Percentiles rank a stretch among this genome's conserved stretches.
Evolutionary conservation across 2,888 invertebrate species (phyloP).

Genomic region (Lycia hirtaria): DNA sequence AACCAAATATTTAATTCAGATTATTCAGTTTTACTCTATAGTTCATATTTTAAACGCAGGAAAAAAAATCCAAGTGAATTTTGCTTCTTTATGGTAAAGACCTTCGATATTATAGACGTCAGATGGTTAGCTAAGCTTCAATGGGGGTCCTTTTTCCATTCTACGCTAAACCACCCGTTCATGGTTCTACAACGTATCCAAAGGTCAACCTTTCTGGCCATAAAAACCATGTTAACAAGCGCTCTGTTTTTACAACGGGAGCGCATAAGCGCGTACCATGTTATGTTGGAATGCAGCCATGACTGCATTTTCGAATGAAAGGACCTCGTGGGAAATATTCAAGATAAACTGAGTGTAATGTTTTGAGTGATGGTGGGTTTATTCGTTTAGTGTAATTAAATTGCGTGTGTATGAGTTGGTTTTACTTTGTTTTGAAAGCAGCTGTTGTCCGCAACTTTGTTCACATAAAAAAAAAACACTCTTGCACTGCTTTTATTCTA

Average conservation of each 20-base stretch:
- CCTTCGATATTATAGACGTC: slow-evolving; percentile 34
- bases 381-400: slow-evolving; percentile 1
- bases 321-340: slow-evolving; percentile 50
- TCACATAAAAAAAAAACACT: too few relatives aligned
- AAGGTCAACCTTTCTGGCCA: not conserved
- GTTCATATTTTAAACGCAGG: too few relatives aligned
- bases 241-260: not conserved
- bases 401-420: not conserved
- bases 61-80: slow-evolving; percentile 23
- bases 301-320: slow-evolving; percentile 56
- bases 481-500: too few relatives aligned
- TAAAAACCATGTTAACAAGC: not conserved
- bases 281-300: slow-evolving; percentile 40
- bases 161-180: slow-evolving; percentile 11
- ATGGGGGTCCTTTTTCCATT: slow-evolving; percentile 24
- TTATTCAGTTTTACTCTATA: too few relatives aligned
- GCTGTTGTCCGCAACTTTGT: too few relatives aligned
- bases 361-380: slow-evolving; percentile 30
- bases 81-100: slow-evolving; percentile 21
- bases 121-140: slow-evolving; percentile 24
- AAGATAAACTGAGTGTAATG: slow-evolving; percentile 51
- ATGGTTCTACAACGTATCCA: not conserved
- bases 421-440: not conserved
- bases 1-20: too few relatives aligned
- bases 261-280: slow-evolving; percentile 19